Base-by-base conservation (phyloP, 2,797 vertebrate species). In the Chaetodon trifasciatus region DNA sequence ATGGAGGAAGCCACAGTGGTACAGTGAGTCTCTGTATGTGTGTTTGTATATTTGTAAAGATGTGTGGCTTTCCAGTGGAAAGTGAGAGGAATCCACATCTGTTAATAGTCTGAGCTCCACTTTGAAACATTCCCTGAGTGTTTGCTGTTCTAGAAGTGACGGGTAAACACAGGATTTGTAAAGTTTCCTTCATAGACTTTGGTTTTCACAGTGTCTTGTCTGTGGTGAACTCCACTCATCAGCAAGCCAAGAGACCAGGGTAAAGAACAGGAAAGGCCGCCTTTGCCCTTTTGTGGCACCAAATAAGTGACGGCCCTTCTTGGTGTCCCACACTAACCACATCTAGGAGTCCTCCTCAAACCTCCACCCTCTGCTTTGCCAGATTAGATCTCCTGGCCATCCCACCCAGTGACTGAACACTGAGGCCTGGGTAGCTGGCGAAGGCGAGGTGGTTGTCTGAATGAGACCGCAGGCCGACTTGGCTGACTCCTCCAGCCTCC, bases 371-470 rank as follows among this genome's bases (percentile, higher is more conserved):
- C 79, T 21, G 77, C 87, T 87, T 76, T 75, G 89, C 85, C 57
- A 84, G 90, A 84, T 91, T 89, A 88, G 88, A 83, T 83, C 78
- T 86, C 78, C 79, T 86, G 85, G 91, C 88, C 92, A 92, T 93
- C 94, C 93, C 94, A 95, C 94, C 94, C 93, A 94, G 93, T 83
- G 90, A 88, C 92, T 91, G 91, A 81, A 86, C 82, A 55, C 81
- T 74, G 90, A 87, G 89, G 92, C 89, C 87, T 57, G 82, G 92
- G 83, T 56, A 78, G 81, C 89, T 88, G 93, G 86, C 86, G 47
- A 74, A 71, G 87, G 82, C 81, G 75, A 89, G 85, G 89, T 82
- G 92, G 91, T 92, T 89, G 93, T 94, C 93, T 94, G 93, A 91
- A 93, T 93, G 92, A 89, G 92, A 94, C 94, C 94, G 70, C 94